Conservation (phyloP, 2,888 invertebrate genomes). For the Athripsodes cinereus region DNA sequence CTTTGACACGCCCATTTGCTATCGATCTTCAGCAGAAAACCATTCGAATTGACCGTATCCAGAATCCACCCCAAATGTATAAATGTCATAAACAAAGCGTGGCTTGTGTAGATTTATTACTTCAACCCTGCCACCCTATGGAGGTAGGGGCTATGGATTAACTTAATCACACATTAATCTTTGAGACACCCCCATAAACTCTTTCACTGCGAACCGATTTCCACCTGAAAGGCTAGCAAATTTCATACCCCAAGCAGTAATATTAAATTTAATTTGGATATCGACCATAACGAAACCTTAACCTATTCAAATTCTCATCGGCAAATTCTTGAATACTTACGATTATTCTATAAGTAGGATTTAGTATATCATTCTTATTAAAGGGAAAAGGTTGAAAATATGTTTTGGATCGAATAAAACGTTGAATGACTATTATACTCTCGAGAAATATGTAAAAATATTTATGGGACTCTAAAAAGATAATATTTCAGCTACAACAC, state of each 20-base stretch:
- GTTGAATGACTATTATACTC: too few species aligned
- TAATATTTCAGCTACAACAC: too few species aligned
- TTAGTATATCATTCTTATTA: too few species aligned
- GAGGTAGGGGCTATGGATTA: slow-evolving; percentile 17
- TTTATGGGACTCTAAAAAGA: too few species aligned
- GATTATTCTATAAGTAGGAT: too few species aligned
- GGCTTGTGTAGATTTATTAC: slow-evolving; percentile 20
- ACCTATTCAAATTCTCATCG: too few species aligned
- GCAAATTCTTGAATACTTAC: too few species aligned
- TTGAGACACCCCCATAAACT: slow-evolving; percentile 9
- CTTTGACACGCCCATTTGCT: neutral
- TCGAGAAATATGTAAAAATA: too few species aligned
- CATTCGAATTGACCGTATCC: slow-evolving; percentile 1
- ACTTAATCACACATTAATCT: slow-evolving; percentile 23
- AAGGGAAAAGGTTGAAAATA: too few species aligned
- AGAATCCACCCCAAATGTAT: slow-evolving; percentile 15
- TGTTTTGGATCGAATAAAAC: too few species aligned
- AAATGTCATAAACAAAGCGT: slow-evolving; percentile 25
- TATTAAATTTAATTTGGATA: too few species aligned
- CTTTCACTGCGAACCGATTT: neutral
- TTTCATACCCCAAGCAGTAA: neutral
- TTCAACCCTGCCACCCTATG: slow-evolving; percentile 7
- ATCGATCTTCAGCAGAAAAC: neutral
- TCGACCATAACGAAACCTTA: too few species aligned
- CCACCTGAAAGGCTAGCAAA: neutral